Conservation (phyloP, 2,113 vertebrate species). For the Neotoma lepida region DNA sequence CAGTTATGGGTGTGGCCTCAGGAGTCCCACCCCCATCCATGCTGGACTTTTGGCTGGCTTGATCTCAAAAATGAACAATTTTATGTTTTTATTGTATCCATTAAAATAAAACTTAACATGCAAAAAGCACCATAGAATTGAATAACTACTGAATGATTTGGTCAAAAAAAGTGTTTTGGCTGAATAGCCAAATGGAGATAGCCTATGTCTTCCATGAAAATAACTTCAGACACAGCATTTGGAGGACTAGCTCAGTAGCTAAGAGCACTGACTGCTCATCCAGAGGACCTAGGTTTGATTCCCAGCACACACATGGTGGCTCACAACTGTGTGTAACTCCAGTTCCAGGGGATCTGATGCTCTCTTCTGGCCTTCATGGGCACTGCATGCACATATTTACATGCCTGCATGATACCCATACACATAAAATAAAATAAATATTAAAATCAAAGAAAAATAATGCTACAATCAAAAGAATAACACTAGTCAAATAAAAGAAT, state of each 20-base stretch:
- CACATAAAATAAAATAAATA: background rate
- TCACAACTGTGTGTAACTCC: background rate
- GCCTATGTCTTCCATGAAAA: background rate
- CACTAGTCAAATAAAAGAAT: too few species aligned
- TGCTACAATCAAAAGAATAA: background rate
- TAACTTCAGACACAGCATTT: background rate
- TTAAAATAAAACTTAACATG: background rate
- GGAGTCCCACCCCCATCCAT: background rate
- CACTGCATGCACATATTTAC: background rate
- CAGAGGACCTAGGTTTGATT: background rate
- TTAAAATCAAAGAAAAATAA: background rate
- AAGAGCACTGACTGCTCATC: too few species aligned
- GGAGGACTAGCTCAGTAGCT: background rate
- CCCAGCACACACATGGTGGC: background rate
- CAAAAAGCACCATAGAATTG: background rate
- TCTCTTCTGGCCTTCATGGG: background rate
- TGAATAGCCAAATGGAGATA: background rate
- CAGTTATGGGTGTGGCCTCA: background rate
- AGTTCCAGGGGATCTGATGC: background rate
- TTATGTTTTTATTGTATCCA: background rate
- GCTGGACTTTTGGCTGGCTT: background rate
- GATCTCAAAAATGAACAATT: background rate
- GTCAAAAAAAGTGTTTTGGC: background rate
- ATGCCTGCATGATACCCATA: background rate
- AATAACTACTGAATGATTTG: slow-evolving; percentile 6